Base-by-base conservation (phyloP, 1,140 invertebrate species). In the Drosophila lowei region DNA sequence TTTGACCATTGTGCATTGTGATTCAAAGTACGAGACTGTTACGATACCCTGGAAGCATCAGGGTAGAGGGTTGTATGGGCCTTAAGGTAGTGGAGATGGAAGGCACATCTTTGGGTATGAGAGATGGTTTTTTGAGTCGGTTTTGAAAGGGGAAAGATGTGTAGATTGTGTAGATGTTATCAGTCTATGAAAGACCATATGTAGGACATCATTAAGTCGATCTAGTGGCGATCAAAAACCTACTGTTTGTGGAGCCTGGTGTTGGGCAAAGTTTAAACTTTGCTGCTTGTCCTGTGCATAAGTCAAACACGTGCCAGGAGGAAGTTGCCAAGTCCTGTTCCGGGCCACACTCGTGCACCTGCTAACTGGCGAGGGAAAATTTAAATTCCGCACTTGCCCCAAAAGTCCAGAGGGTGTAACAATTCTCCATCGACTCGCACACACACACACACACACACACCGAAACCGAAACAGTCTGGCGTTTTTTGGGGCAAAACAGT, bases 281-380 rank as follows among this genome's bases (percentile, higher is more conserved):
- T 58, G 84, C 65, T 72, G 50, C 71, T 70, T 85, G 72, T 67
- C 57, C 55, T 70, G 55, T 57, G 66, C 77, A 85, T 85, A 85
- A 85, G 81, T 86, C 83, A 86, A 81, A 85, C 83, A 85, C 74
- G 81, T 85, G 81, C 77, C 81, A 53, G 44, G 72, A 30, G 58
- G 53, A 79, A 80, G 61, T 80, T 80, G 67, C 28, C 49, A 52
- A 59, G 71, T 77, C 43, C 64, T 86, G 48, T 62, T 57, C 72
- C 28, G 28, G 23, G 38, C 50, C 67, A 71, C 68, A 59, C 48
- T 42, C 25, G 18, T 44, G 41, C 66, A 81, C 74, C 79, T 81
- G 79, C 74, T 81, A 78, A 78, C 79, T 68, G 52, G 58, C 16
- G 42, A 56, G 60, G 74, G 65, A 79, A 63, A 75, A 80, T 77